Evolutionary conservation across 2,888 invertebrate species (phyloP).

Genomic region (Machimus rusticus): DNA sequence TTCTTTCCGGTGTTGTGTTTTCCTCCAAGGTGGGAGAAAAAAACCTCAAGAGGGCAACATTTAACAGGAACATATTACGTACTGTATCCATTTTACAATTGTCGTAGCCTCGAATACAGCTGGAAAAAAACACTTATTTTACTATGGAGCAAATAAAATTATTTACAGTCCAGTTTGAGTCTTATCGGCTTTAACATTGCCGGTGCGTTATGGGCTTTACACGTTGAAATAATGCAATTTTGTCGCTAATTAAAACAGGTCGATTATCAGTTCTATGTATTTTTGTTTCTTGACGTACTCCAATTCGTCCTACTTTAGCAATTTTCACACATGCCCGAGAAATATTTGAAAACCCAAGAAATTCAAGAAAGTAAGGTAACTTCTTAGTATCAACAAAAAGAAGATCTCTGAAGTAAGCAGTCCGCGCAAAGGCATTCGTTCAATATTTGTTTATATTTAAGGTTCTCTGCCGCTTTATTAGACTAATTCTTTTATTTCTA

Average conservation of each 20-base stretch:
- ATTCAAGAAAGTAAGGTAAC: neutral
- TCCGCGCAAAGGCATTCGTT: neutral
- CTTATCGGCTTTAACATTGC: neutral
- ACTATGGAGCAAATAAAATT: neutral
- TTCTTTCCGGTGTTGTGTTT: slow-evolving; percentile 4
- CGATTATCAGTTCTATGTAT: neutral
- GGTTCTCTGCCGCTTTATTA: neutral
- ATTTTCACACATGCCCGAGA: neutral
- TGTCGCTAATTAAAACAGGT: neutral
- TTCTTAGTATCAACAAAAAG: neutral
- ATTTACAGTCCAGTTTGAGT: neutral
- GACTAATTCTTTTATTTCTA: neutral
- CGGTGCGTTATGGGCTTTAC: neutral
- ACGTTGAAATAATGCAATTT: neutral
- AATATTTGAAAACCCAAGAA: neutral
- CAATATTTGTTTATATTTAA: slow-evolving; percentile 21
- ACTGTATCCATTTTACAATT: neutral
- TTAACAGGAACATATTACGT: neutral
- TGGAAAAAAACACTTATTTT: neutral
- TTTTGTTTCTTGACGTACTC: neutral
- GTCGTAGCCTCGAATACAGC: neutral
- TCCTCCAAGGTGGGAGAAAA: neutral
- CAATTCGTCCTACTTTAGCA: neutral
- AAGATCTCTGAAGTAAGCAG: neutral
- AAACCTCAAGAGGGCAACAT: neutral